Evolutionary conservation across 1,140 invertebrate genomes (phyloP).

Genomic region (Colletes latitarsis): DNA sequence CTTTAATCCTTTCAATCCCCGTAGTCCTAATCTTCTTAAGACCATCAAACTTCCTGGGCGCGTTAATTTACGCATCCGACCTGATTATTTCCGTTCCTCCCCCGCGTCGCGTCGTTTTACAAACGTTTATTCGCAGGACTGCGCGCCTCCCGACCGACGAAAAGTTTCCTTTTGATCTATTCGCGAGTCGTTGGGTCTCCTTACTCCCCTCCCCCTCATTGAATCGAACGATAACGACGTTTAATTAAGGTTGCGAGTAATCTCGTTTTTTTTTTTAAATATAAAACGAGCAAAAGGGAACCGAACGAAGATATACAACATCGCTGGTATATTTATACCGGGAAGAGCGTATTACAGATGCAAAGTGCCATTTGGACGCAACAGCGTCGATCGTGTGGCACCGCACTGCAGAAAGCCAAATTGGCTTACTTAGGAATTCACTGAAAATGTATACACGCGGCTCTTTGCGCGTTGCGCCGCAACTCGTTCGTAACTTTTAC

Average conservation of each 20-base stretch:
- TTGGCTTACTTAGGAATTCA: constrained; percentile 47
- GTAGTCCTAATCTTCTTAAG: constrained; percentile 58
- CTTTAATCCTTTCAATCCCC: constrained; percentile 59
- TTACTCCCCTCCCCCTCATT: not conserved
- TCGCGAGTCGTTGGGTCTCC: no score
- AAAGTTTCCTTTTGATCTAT: not conserved
- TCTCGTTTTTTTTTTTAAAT: constrained; percentile 1
- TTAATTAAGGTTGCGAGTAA: constrained; percentile 38
- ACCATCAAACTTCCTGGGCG: constrained; percentile 29
- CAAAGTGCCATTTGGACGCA: constrained; percentile 50
- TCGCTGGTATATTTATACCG: constrained; percentile 15
- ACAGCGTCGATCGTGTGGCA: constrained; percentile 47
- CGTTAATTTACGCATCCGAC: constrained; percentile 53
- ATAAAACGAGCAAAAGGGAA: not conserved
- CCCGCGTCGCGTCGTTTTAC: constrained; percentile 10
- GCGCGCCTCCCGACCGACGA: not conserved
- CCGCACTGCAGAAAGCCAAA: constrained; percentile 46
- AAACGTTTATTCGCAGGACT: constrained; percentile 6
- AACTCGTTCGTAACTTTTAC: constrained; percentile 44
- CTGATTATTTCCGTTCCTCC: constrained; percentile 29
- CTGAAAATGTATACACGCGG: constrained; percentile 24
- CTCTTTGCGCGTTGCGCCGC: constrained; percentile 27
- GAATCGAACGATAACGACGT: constrained; percentile 27
- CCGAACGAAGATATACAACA: not conserved
- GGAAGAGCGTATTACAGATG: constrained; percentile 32